Base-by-base conservation (phyloP, 2,797 vertebrate species). In the Microcaecilia unicolor region DNA sequence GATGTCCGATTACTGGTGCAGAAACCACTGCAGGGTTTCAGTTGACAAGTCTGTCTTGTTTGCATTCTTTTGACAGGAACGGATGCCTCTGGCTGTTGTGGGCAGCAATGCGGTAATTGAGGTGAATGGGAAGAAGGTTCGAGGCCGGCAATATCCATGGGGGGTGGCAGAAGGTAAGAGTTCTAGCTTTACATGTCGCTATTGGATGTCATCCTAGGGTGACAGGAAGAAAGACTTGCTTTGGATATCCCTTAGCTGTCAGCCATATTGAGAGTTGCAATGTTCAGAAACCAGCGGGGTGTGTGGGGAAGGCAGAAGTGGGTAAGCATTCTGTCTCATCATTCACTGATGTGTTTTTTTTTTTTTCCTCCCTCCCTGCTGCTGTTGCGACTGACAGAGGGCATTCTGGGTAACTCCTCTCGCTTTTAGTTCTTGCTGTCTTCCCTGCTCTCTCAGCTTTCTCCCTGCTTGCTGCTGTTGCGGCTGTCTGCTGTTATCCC, bases 331-430 rank as follows among this genome's bases (percentile, higher is more conserved):
- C 70, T 66, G 76, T 66, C 46, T 62, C 34, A n/a, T 13, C 13
- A 13, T 67, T 47, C 71, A 72, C 67, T n/a, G 76, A 70, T 69
- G 43, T n/a, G n/a, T 70, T 67, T 72, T 58, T 76, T 74, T 61
- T 58, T 55, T 48, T 66, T 41, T 58, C 56, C 46, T 61, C 58
- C 67, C 58, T 74, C 61, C 70, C 56, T 78, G 68, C 80, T n/a
- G n/a, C n/a, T n/a, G n/a, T n/a, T n/a, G 82, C 83, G 83, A 81
- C 84, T 83, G 80, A 77, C 84, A 87, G 84, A 87, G 81, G 84
- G 84, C 76, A 73, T 87, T 83, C 82, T 87, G 84, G 84, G 84
- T 87, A 87, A 87, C 85, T 71, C n/a, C n/a, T n/a, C n/a, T n/a
- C n/a, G n/a, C n/a, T n/a, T n/a, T n/a, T n/a, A n/a, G n/a, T n/a